Evolutionary conservation across 2,113 vertebrate species (phyloP).

Genomic region (Notothenia coriiceps): DNA sequence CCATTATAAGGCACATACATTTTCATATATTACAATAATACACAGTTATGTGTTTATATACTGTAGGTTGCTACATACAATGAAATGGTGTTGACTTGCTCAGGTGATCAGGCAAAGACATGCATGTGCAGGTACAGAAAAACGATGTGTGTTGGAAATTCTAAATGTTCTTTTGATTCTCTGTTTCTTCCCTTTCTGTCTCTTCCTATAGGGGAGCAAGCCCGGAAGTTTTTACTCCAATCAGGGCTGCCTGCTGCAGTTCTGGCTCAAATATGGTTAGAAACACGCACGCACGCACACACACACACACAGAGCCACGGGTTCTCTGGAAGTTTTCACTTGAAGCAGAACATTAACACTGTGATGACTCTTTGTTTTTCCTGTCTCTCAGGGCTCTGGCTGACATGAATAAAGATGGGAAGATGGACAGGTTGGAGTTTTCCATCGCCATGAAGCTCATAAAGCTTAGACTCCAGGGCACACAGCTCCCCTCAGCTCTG

Average conservation of each 20-base stretch:
- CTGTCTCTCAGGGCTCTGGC: conserved; percentile 87
- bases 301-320: neutral
- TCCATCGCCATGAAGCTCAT: conserved; percentile 99
- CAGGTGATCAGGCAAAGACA: neutral
- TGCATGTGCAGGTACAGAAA: neutral
- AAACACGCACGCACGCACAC: neutral
- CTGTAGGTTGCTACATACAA: too few species aligned
- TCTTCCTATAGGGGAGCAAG: conserved; percentile 90
- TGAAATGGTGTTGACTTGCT: neutral
- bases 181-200: too few species aligned
- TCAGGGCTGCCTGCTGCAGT: conserved; percentile 91
- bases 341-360: neutral
- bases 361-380: neutral
- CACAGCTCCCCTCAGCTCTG: conserved; percentile 87
- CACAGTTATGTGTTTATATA: neutral
- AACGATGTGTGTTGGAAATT: neutral
- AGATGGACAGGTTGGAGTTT: conserved; percentile 96
- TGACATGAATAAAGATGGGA: conserved; percentile 96
- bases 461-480: conserved; percentile 94
- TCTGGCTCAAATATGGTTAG: conserved; percentile 97
- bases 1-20: neutral
- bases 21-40: neutral
- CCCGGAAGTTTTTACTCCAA: conserved; percentile 93
- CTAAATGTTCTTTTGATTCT: neutral
- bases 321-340: neutral